phyloP scores from a whole-genome alignment of 2,797 vertebrate genomes.

The Paedocypris micromegethes region DNA sequence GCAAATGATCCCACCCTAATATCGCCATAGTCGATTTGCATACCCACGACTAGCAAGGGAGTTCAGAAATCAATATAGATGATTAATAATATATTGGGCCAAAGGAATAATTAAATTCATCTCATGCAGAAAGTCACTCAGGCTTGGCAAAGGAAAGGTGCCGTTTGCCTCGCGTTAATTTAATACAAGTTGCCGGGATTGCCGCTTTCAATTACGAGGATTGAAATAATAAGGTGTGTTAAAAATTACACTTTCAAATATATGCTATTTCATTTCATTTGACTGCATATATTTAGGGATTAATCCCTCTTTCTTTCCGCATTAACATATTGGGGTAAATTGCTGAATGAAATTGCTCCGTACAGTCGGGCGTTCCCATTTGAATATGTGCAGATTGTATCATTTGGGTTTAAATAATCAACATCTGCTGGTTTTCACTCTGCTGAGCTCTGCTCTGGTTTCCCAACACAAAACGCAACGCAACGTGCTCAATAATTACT shows the following conservation, averaged over 20 bases:
- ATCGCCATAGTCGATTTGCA: conserved; percentile 69
- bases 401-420: conserved; percentile 27
- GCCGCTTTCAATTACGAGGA: conserved; percentile 67
- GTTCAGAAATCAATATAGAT: conserved; percentile 79
- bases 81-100: conserved; percentile 77
- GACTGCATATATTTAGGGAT: conserved; percentile 55
- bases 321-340: conserved; percentile 65
- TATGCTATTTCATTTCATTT: conserved; percentile 69
- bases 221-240: conserved; percentile 65
- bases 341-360: conserved; percentile 63
- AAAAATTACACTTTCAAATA: conserved; percentile 73
- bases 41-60: conserved; percentile 71
- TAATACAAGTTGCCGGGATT: conserved; percentile 63
- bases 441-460: neutral
- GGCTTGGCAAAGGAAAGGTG: conserved; percentile 66
- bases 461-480: neutral
- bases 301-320: conserved; percentile 53
- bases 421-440: conserved; percentile 24
- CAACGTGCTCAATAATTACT: conserved; percentile 14
- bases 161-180: conserved; percentile 67
- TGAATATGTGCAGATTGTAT: conserved; percentile 41
- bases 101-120: conserved; percentile 76
- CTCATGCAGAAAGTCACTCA: conserved; percentile 69
- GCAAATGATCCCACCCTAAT: conserved; percentile 72
- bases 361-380: conserved; percentile 54